phyloP scores from a whole-genome alignment of 2,888 invertebrate genomes.

The Ptychoptera contaminata region DNA sequence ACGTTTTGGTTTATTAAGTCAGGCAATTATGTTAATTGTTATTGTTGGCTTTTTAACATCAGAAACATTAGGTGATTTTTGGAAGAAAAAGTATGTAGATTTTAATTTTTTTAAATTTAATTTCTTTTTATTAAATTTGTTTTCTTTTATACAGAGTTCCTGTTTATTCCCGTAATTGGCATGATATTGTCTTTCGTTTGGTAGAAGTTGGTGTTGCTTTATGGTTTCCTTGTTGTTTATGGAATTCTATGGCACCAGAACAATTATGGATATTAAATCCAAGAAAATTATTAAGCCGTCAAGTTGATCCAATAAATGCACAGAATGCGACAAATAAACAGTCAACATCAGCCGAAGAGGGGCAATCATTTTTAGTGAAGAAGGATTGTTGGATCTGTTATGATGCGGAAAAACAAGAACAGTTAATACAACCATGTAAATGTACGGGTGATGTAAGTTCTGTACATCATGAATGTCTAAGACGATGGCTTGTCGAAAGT shows the following conservation, averaged over 20 bases:
- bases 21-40: conserved; percentile 80
- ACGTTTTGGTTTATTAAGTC: conserved; percentile 70
- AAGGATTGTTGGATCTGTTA: conserved; percentile 92
- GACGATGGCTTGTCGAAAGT: conserved; percentile 81
- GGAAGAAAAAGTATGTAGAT: conserved; percentile 71
- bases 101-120: background rate
- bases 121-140: background rate
- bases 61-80: conserved; percentile 80
- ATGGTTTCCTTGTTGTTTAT: conserved; percentile 91
- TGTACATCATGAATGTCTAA: conserved; percentile 81
- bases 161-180: conserved; percentile 79
- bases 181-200: conserved; percentile 78
- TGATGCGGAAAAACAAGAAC: conserved; percentile 62
- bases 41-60: conserved; percentile 80
- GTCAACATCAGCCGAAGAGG: conserved; percentile 29
- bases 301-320: conserved; percentile 39
- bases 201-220: conserved; percentile 85
- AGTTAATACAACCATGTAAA: conserved; percentile 75
- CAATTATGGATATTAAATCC: conserved; percentile 89
- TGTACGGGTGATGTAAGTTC: conserved; percentile 87
- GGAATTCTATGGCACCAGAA: conserved; percentile 92
- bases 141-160: conserved; percentile 46
- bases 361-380: conserved; percentile 39
- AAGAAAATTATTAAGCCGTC: conserved; percentile 59
- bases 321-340: conserved; percentile 24